phyloP scores from a whole-genome alignment of 2,888 invertebrate genomes.

The Aricia artaxerxes region DNA sequence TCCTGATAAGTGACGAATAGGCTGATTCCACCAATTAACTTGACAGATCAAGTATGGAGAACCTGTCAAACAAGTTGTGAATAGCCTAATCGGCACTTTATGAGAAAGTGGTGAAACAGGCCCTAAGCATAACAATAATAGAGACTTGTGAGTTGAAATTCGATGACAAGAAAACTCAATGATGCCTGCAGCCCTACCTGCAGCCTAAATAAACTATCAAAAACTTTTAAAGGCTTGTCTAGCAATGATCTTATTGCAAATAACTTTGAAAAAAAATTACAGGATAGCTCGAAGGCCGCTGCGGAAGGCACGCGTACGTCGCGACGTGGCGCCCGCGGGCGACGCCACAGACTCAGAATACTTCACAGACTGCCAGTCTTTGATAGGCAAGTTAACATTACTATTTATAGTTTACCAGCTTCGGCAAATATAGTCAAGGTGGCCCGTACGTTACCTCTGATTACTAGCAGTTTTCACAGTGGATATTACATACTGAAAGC shows the following conservation, averaged over 20 bases:
- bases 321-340: conserved; percentile 45
- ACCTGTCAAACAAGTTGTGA: no score
- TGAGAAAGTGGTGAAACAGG: no score
- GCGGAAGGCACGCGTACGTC: conserved; percentile 52
- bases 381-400: conserved; percentile 51
- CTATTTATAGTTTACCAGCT: neutral
- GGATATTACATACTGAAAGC: no score
- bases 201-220: neutral
- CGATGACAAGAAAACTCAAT: neutral
- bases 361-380: conserved; percentile 71
- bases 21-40: no score
- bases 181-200: neutral
- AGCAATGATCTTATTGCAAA: neutral
- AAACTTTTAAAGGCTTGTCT: neutral
- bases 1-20: no score
- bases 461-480: no score
- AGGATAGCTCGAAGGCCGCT: conserved; percentile 59
- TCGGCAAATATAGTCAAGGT: no score
- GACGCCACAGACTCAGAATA: conserved; percentile 70
- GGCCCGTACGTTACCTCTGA: no score
- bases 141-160: neutral
- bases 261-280: conserved; percentile 31
- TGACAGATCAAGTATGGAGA: no score
- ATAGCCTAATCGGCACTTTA: no score
- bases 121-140: neutral